A percentile compares a stretch with the other conserved stretches of the same genome.
phyloP scores from a whole-genome alignment of 2,888 invertebrate species.

The Podabrus alpinus region DNA sequence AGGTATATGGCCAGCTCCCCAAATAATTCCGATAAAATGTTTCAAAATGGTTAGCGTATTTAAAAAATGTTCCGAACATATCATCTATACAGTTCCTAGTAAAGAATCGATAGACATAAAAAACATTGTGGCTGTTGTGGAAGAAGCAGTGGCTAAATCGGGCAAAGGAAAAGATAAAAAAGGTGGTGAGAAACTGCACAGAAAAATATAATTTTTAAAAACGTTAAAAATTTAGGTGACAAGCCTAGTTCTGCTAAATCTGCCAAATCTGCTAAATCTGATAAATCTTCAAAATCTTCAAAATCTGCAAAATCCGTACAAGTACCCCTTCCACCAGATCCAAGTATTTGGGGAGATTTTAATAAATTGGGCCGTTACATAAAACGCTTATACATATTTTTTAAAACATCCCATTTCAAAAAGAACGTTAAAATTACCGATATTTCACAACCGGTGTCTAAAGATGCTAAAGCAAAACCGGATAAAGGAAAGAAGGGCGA shows the following conservation, averaged over 20 bases:
- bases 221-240: neutral
- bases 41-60: constrained; percentile 46
- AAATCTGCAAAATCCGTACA: constrained; percentile 8
- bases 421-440: constrained; percentile 41
- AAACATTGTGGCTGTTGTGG: constrained; percentile 24
- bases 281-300: neutral
- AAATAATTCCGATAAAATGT: constrained; percentile 40
- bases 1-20: constrained; percentile 44
- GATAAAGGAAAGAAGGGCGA: constrained; percentile 18
- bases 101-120: constrained; percentile 27
- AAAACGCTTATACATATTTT: constrained; percentile 42
- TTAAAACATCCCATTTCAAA: constrained; percentile 44
- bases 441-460: constrained; percentile 17
- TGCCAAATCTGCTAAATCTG: neutral
- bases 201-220: neutral
- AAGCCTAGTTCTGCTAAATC: neutral
- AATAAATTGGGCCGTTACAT: constrained; percentile 40
- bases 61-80: constrained; percentile 30
- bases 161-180: constrained; percentile 21
- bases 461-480: constrained; percentile 15
- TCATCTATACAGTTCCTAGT: constrained; percentile 28
- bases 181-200: neutral
- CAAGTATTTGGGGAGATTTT: constrained; percentile 47
- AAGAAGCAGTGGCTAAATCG: constrained; percentile 8
- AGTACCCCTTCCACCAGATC: constrained; percentile 37